These are phyloP conservation scores for Nothobranchius kuhntae DNA, from an alignment of 2,113 vertebrate species.

Conservation along the genomic window DNA sequence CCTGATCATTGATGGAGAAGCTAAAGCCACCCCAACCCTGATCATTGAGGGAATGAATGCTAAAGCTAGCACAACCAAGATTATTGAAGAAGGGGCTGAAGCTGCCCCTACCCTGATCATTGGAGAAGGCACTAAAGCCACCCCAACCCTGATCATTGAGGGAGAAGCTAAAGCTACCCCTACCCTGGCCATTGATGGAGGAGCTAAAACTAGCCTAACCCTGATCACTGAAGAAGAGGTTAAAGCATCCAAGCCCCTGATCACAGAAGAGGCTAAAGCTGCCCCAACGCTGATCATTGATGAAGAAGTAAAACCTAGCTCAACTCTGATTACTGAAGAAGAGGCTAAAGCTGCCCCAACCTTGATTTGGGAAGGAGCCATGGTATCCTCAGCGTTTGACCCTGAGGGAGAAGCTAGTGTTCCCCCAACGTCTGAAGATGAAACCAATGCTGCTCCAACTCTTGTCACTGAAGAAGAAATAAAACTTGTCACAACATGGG, in stretches of 20 bases:
- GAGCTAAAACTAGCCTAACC: not conserved
- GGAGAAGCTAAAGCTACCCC: not conserved
- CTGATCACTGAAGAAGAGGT: not conserved
- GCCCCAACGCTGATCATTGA: not conserved
- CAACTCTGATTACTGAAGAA: not conserved
- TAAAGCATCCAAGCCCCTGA: not conserved
- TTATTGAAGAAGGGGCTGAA: not conserved
- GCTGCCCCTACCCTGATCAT: too few species aligned
- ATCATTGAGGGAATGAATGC: constrained; percentile 6
- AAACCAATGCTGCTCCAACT: not conserved
- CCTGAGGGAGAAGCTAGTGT: not conserved
- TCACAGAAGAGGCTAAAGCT: not conserved
- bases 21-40: not conserved
- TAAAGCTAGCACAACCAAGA: not conserved
- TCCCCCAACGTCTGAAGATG: not conserved
- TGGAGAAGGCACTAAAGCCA: not conserved
- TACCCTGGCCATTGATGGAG: not conserved
- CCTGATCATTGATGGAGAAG: not conserved
- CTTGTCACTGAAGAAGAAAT: not conserved
- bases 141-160: not conserved
- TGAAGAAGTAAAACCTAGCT: not conserved
- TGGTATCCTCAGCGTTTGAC: not conserved
- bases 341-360: not conserved
- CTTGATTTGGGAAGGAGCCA: not conserved
- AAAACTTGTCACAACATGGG: not conserved